These are phyloP conservation scores for Astropecten irregularis DNA, from an alignment of 53 echinoderm and acorn worm genomes.

Conservation along the genomic window DNA sequence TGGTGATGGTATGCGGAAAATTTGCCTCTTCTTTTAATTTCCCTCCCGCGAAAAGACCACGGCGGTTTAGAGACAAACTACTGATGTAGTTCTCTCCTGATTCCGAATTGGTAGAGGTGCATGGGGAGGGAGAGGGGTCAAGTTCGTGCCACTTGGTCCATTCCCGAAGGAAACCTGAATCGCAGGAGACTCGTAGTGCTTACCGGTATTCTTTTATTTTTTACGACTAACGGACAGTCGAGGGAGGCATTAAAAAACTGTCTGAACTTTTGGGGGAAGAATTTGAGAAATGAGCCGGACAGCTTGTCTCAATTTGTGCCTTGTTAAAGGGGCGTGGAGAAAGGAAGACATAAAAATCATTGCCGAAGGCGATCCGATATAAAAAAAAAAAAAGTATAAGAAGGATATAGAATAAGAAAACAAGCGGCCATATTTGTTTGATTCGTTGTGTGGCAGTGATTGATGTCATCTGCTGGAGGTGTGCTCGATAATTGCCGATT, in stretches of 20 bases:
- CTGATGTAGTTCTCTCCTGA: too few species aligned
- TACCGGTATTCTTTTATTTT: neutral
- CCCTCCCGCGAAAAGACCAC: too few species aligned
- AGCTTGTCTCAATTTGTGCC: constrained; percentile 30
- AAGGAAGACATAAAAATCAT: neutral
- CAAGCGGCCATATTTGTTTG: too few species aligned
- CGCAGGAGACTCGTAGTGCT: too few species aligned
- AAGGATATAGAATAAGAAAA: neutral
- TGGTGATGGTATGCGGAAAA: too few species aligned
- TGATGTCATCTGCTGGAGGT: neutral
- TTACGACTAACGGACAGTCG: too few species aligned
- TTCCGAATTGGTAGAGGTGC: too few species aligned
- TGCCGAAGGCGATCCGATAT: neutral
- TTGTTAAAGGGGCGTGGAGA: neutral
- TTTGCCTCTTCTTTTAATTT: too few species aligned
- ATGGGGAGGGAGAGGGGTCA: neutral
- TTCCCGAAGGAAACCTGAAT: neutral
- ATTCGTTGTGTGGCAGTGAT: constrained; percentile 10
- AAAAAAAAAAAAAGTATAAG: neutral
- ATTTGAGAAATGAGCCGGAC: neutral
- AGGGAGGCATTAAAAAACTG: neutral
- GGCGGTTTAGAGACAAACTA: too few species aligned
- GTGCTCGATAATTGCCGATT: constrained; percentile 18
- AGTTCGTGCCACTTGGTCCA: constrained; percentile 26
- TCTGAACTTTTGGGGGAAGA: neutral